A percentile compares a stretch with the other conserved stretches of the same genome.
Conservation (phyloP, 2,797 vertebrate genomes). For the Podarcis lilfordi region DNA sequence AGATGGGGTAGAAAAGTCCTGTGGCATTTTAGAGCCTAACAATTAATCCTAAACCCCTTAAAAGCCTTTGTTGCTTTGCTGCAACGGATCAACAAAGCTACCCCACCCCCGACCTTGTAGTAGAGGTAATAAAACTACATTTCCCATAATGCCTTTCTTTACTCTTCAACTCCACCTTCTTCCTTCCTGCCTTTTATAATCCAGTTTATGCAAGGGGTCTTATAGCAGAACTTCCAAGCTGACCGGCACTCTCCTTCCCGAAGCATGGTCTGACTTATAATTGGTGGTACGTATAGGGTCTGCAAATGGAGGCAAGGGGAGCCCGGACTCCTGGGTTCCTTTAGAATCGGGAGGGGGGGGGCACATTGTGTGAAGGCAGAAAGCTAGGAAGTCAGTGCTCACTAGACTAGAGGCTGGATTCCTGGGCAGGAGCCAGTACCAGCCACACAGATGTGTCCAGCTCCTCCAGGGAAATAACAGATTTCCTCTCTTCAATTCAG, state of each 20-base stretch:
- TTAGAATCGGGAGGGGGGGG: neutral
- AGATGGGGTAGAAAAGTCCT: neutral
- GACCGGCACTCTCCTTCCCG: neutral
- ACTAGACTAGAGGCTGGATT: neutral
- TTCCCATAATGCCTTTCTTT: constrained; percentile 15
- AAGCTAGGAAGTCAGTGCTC: neutral
- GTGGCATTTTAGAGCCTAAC: too few species aligned
- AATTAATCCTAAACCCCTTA: too few species aligned
- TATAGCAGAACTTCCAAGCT: neutral
- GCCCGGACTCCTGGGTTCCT: neutral
- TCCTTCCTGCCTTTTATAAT: neutral
- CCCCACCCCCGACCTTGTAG: neutral
- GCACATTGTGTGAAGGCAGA: neutral
- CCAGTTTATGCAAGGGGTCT: too few species aligned
- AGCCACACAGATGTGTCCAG: neutral
- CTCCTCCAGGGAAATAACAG: neutral
- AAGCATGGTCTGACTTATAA: constrained; percentile 26
- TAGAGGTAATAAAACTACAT: constrained; percentile 2
- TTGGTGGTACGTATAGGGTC: constrained; percentile 5
- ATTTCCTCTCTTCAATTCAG: constrained; percentile 1
- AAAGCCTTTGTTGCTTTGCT: too few species aligned
- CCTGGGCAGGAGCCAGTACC: neutral
- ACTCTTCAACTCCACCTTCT: neutral
- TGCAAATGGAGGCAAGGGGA: neutral
- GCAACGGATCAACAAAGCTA: too few species aligned